A percentile compares a stretch with the other conserved stretches of the same genome.
These are phyloP conservation scores for Hippopotamus amphibius DNA, from an alignment of 2,113 vertebrate genomes.

Conservation along the genomic window DNA sequence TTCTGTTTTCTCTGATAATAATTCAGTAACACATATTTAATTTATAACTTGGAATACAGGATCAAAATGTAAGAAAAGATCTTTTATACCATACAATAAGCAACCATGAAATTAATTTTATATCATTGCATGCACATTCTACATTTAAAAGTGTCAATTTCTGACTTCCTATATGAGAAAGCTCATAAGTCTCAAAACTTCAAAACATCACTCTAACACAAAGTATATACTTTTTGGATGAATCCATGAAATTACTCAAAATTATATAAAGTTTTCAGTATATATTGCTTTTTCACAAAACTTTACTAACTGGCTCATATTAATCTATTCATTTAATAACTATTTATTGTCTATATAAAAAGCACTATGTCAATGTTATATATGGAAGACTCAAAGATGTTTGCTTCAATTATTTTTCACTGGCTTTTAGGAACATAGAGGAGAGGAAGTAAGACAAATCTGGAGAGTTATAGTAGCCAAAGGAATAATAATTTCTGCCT, in stretches of 20 bases:
- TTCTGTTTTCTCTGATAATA: not conserved
- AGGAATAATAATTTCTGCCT: not conserved
- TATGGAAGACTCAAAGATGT: not conserved
- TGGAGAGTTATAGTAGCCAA: not conserved
- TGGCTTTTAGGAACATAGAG: not conserved
- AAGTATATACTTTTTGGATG: not conserved
- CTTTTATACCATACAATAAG: not conserved
- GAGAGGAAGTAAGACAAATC: not conserved
- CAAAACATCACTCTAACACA: not conserved
- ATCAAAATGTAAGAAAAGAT: not conserved
- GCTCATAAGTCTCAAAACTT: not conserved
- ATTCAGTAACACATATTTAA: not conserved
- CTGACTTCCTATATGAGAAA: not conserved
- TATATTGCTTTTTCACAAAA: not conserved
- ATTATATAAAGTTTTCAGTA: not conserved
- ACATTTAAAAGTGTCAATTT: not conserved
- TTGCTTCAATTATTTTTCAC: not conserved
- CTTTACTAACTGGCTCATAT: not conserved
- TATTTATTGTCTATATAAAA: not conserved
- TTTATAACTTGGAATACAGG: not conserved
- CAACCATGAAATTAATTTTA: not conserved
- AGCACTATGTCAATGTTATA: not conserved
- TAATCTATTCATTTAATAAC: not conserved
- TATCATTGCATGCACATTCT: not conserved
- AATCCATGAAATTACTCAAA: not conserved